A percentile compares a stretch with the other conserved stretches of the same genome.
Evolutionary conservation across 2,113 vertebrate genomes (phyloP).

Genomic region (Acanthisitta chloris): DNA sequence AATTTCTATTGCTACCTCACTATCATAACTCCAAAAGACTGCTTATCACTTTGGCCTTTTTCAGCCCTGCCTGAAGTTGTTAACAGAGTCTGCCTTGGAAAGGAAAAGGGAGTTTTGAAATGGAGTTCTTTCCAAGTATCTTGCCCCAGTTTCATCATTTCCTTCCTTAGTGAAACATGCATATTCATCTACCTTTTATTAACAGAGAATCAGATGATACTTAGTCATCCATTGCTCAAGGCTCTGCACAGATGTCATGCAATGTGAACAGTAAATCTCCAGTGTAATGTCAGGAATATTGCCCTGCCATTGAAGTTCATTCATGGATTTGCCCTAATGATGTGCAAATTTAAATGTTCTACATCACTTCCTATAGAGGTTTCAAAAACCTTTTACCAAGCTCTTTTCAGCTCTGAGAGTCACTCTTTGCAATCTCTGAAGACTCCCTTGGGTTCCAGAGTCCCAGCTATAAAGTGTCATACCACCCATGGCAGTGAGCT

Average conservation of each 20-base stretch:
- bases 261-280: neutral
- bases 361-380: neutral
- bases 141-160: slow-evolving; percentile 27
- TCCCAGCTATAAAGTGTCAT: rapidly evolving
- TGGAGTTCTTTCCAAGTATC: neutral
- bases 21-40: neutral
- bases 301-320: neutral
- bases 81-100: neutral
- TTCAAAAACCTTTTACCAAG: neutral
- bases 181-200: slow-evolving; percentile 30
- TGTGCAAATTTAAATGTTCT: neutral
- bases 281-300: neutral
- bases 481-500: neutral
- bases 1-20: neutral
- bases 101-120: neutral
- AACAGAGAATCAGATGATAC: slow-evolving; percentile 39
- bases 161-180: slow-evolving; percentile 17
- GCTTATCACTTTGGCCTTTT: neutral
- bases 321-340: neutral
- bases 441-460: neutral
- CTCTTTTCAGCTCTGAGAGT: neutral
- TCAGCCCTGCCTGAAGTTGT: neutral
- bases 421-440: neutral
- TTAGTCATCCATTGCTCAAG: slow-evolving; percentile 38
- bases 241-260: neutral